Percentiles rank a stretch among this genome's conserved stretches.
Conservation (phyloP, 2,113 vertebrate species). For the Colistium nudipinnis region DNA sequence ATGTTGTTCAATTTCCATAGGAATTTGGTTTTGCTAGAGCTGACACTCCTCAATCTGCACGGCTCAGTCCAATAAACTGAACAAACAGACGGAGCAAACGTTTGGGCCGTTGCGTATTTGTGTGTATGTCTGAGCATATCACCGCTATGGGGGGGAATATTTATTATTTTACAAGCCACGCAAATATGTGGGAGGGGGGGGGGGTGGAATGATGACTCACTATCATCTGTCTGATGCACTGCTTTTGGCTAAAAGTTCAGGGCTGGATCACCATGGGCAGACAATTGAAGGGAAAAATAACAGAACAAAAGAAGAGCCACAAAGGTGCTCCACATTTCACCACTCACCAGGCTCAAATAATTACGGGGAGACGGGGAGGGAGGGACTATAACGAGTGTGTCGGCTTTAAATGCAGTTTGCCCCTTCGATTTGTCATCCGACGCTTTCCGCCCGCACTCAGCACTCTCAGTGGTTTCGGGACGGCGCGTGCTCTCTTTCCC, state of each 20-base stretch:
- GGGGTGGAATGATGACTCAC: slow-evolving; percentile 53
- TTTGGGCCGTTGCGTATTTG: not conserved
- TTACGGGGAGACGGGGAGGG: slow-evolving; percentile 36
- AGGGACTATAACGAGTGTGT: slow-evolving; percentile 67
- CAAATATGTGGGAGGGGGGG: slow-evolving; percentile 10
- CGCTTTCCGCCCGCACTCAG: slow-evolving; percentile 74
- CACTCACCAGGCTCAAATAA: slow-evolving; percentile 1
- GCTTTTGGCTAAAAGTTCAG: slow-evolving; percentile 26
- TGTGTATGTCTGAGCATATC: not conserved
- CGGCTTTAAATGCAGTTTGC: slow-evolving; percentile 72
- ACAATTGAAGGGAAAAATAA: not conserved
- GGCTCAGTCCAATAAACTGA: not conserved
- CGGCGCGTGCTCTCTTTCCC: slow-evolving; percentile 60
- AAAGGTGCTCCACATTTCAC: slow-evolving; percentile 26
- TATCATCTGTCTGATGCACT: slow-evolving; percentile 52
- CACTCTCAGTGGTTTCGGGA: slow-evolving; percentile 72
- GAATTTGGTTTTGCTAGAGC: not conserved
- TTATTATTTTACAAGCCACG: not conserved
- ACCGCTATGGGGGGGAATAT: not conserved
- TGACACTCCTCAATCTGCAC: not conserved
- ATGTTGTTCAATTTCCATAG: not conserved
- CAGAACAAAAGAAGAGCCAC: slow-evolving; percentile 1
- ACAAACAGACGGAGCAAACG: slow-evolving; percentile 1
- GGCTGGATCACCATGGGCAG: slow-evolving; percentile 8
- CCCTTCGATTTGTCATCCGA: slow-evolving; percentile 80